These are phyloP conservation scores for Etheostoma cragini DNA, from an alignment of 2,113 vertebrate genomes.

Conservation along the genomic window DNA sequence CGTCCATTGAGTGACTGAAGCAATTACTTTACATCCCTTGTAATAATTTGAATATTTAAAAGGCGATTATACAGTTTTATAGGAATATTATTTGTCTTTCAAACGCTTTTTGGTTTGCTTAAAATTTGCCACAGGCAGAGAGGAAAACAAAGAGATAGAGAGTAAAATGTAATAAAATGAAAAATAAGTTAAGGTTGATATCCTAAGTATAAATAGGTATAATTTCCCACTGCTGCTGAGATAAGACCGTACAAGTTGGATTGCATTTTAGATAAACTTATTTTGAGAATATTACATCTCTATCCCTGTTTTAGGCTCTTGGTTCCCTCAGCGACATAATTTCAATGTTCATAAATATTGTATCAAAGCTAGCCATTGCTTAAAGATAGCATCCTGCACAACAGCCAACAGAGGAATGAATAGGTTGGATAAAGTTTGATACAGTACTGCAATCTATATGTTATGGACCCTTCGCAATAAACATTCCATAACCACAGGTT, in stretches of 20 bases:
- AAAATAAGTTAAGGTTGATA: constrained; percentile 25
- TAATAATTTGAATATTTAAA: background rate
- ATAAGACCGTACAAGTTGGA: constrained; percentile 36
- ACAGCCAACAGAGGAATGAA: background rate
- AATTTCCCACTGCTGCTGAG: constrained; percentile 32
- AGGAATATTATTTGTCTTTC: background rate
- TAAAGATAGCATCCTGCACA: constrained; percentile 28
- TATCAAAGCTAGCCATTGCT: constrained; percentile 28
- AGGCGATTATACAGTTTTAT: background rate
- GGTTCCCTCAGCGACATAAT: constrained; percentile 17
- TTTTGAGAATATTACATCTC: constrained; percentile 30
- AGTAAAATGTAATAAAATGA: background rate
- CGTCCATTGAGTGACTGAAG: too few species aligned
- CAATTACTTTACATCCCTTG: background rate
- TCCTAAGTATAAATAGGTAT: constrained; percentile 37
- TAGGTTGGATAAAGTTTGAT: background rate
- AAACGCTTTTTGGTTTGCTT: background rate
- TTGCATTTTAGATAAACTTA: constrained; percentile 44
- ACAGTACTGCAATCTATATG: constrained; percentile 14
- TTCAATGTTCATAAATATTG: constrained; percentile 55
- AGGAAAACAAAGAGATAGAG: background rate
- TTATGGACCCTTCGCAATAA: constrained; percentile 29
- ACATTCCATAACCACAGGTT: constrained; percentile 17
- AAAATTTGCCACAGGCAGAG: background rate
- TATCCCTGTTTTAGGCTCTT: constrained; percentile 16